Percentiles rank a stretch among this genome's conserved stretches.
Conservation (phyloP, 2,797 vertebrate genomes). For the Yasuhikotakia modesta region DNA sequence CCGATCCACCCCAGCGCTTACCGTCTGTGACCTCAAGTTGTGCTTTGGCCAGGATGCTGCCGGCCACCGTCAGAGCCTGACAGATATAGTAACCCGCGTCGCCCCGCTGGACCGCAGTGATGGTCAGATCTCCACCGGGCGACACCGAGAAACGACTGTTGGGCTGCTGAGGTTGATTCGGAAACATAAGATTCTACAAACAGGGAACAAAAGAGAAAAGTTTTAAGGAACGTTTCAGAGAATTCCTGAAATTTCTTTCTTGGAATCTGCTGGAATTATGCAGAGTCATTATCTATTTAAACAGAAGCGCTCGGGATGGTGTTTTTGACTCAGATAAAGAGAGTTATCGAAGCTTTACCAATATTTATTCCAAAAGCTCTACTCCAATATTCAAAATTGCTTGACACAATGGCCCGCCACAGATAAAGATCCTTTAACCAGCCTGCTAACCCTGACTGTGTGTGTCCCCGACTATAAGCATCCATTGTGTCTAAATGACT, state of each 20-base stretch:
- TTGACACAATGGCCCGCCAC: neutral
- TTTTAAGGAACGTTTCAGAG: neutral
- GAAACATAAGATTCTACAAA: conserved; percentile 93
- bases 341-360: conserved; percentile 5
- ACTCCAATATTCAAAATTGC: conserved; percentile 20
- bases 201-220: conserved; percentile 57
- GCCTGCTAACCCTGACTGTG: conserved; percentile 12
- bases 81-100: conserved; percentile 98
- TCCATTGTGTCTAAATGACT: conserved; percentile 35
- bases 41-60: conserved; percentile 98
- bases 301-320: neutral
- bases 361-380: neutral
- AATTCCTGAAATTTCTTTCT: neutral
- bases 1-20: conserved; percentile 69
- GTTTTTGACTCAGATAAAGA: neutral
- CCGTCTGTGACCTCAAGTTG: conserved; percentile 99
- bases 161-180: conserved; percentile 95
- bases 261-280: neutral
- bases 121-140: conserved; percentile 91
- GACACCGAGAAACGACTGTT: conserved; percentile 93
- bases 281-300: neutral
- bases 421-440: conserved; percentile 18
- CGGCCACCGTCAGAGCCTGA: conserved; percentile 96
- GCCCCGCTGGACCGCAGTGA: conserved; percentile 89
- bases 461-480: conserved; percentile 2